These are phyloP conservation scores for Cloeon dipterum DNA, from an alignment of 2,888 invertebrate genomes.

Conservation along the genomic window DNA sequence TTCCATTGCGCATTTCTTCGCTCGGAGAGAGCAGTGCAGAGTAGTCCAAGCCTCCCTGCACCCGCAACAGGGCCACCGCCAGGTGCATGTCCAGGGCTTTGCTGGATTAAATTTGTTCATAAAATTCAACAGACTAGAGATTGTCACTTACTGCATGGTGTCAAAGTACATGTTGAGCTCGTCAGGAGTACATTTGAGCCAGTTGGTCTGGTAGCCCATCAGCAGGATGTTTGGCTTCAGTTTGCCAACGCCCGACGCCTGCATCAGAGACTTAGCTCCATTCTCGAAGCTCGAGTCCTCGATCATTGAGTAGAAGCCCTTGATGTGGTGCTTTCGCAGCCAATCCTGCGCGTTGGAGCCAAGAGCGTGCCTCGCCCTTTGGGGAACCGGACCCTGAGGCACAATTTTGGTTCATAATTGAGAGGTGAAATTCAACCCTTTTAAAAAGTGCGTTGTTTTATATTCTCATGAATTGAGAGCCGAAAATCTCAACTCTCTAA, in stretches of 20 bases:
- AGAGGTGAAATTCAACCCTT: too few relatives aligned
- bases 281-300: slow-evolving; percentile 37
- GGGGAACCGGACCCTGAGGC: slow-evolving; percentile 28
- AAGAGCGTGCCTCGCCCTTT: slow-evolving; percentile 43
- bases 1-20: slow-evolving; percentile 11
- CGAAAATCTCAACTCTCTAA: too few relatives aligned
- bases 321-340: slow-evolving; percentile 59
- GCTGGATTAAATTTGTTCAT: slow-evolving; percentile 23
- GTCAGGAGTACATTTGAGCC: slow-evolving; percentile 47
- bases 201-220: slow-evolving; percentile 85
- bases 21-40: slow-evolving; percentile 12
- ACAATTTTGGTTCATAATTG: slow-evolving; percentile 2
- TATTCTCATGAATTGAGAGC: too few relatives aligned
- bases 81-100: slow-evolving; percentile 82
- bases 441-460: too few relatives aligned
- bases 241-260: slow-evolving; percentile 76
- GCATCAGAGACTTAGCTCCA: slow-evolving; percentile 64
- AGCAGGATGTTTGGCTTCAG: slow-evolving; percentile 81
- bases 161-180: slow-evolving; percentile 81
- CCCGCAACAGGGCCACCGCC: slow-evolving; percentile 70
- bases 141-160: slow-evolving; percentile 64
- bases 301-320: slow-evolving; percentile 67
- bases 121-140: slow-evolving; percentile 8
- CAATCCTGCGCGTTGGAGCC: slow-evolving; percentile 50
- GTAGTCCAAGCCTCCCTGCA: slow-evolving; percentile 69